phyloP scores from a whole-genome alignment of 1,140 invertebrate species.

The Trissolcus basalis region DNA sequence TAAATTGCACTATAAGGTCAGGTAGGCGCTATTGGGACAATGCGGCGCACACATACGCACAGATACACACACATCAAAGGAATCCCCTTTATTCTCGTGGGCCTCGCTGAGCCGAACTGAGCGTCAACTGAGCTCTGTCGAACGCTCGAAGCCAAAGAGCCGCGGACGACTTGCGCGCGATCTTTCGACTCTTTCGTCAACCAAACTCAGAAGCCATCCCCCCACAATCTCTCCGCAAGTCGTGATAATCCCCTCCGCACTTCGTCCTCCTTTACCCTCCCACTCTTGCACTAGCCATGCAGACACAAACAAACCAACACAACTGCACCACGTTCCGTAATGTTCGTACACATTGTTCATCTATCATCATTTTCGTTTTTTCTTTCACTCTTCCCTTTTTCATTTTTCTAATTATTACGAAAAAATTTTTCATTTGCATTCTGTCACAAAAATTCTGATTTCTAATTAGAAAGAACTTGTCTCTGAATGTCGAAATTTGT shows the following conservation, averaged over 20 bases:
- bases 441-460: too few species aligned
- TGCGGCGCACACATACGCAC: slow-evolving; percentile 62
- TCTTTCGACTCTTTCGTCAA: slow-evolving; percentile 70
- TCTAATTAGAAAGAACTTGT: too few species aligned
- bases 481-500: too few species aligned
- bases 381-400: too few species aligned
- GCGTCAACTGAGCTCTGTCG: slow-evolving; percentile 74
- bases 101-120: slow-evolving; percentile 76
- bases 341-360: slow-evolving; percentile 30
- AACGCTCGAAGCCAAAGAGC: slow-evolving; percentile 67
- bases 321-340: slow-evolving; percentile 44
- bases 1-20: slow-evolving; percentile 52
- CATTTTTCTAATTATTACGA: too few species aligned
- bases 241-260: slow-evolving; percentile 47
- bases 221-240: slow-evolving; percentile 58
- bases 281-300: slow-evolving; percentile 23
- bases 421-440: too few species aligned
- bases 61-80: slow-evolving; percentile 64
- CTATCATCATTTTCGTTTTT: too few species aligned
- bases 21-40: slow-evolving; percentile 56
- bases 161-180: slow-evolving; percentile 69
- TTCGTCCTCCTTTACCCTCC: slow-evolving; percentile 35
- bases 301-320: slow-evolving; percentile 57
- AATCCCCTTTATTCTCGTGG: slow-evolving; percentile 71
- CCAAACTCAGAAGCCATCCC: slow-evolving; percentile 57